phyloP scores from a whole-genome alignment of 2,797 vertebrate species.

The Oophaga sylvatica region DNA sequence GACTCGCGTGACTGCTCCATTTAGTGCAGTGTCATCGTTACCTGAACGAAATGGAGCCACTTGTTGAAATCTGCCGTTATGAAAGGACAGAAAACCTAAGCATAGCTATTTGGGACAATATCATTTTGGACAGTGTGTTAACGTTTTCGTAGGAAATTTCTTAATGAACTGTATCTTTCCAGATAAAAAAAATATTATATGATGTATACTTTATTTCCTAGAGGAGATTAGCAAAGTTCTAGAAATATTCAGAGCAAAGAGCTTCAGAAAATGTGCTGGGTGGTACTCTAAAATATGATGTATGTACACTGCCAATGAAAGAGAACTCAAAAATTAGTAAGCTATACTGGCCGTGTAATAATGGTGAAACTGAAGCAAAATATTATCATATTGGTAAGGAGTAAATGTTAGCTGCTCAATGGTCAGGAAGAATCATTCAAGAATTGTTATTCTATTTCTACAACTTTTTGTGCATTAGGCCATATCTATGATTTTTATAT shows the following conservation, averaged over 20 bases:
- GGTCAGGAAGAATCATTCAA: not conserved
- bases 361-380: not conserved
- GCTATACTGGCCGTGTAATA: not conserved
- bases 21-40: not conserved
- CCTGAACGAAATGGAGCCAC: not conserved
- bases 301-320: too few species aligned
- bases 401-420: not conserved
- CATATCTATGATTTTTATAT: too few species aligned
- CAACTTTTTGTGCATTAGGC: not conserved
- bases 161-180: too few species aligned
- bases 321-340: too few species aligned
- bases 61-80: not conserved
- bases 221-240: too few species aligned
- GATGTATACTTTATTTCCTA: too few species aligned
- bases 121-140: too few species aligned
- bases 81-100: not conserved
- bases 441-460: not conserved
- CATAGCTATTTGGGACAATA: not conserved
- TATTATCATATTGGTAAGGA: not conserved
- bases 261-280: too few species aligned
- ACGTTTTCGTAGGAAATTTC: too few species aligned
- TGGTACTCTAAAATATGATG: too few species aligned
- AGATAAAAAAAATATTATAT: too few species aligned
- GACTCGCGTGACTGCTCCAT: not conserved
- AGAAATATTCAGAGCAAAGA: too few species aligned